Percentiles rank a stretch among this genome's conserved stretches.
These are phyloP conservation scores for Taxidea taxus DNA, from an alignment of 2,113 vertebrate genomes.

Conservation along the genomic window DNA sequence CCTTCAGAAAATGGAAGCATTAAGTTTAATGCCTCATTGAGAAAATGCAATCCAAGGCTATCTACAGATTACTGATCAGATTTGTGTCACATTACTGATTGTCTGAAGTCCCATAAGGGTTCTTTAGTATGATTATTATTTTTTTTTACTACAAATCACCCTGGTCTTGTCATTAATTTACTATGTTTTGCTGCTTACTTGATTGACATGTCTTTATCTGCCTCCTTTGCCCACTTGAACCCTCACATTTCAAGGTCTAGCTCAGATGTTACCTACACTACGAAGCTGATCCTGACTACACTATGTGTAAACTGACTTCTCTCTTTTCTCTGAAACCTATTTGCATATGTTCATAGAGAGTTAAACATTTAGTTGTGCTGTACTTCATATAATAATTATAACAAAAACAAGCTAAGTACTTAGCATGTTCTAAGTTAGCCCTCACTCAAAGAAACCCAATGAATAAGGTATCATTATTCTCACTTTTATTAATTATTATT, in stretches of 20 bases:
- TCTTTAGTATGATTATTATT: slow-evolving; percentile 29
- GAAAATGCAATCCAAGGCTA: slow-evolving; percentile 44
- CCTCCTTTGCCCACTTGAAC: background rate
- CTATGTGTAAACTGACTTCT: background rate
- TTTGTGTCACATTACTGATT: slow-evolving; percentile 54
- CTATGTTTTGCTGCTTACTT: background rate
- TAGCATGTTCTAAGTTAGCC: slow-evolving; percentile 35
- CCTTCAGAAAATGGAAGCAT: slow-evolving; percentile 58
- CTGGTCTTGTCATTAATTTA: background rate
- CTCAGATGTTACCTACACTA: background rate
- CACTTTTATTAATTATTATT: background rate
- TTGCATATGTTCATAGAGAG: background rate
- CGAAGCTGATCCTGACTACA: background rate
- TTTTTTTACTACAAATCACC: background rate
- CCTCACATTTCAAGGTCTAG: background rate
- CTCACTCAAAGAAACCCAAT: background rate
- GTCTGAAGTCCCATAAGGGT: background rate
- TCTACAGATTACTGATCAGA: slow-evolving; percentile 42
- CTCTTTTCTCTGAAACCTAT: background rate
- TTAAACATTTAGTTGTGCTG: background rate
- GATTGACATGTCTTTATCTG: background rate
- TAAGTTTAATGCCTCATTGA: background rate
- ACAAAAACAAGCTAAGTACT: slow-evolving; percentile 19
- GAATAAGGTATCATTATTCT: background rate
- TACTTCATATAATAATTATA: slow-evolving; percentile 5